Evolutionary conservation across 2,113 vertebrate genomes (phyloP).

Genomic region (Zosterops pallidus): DNA sequence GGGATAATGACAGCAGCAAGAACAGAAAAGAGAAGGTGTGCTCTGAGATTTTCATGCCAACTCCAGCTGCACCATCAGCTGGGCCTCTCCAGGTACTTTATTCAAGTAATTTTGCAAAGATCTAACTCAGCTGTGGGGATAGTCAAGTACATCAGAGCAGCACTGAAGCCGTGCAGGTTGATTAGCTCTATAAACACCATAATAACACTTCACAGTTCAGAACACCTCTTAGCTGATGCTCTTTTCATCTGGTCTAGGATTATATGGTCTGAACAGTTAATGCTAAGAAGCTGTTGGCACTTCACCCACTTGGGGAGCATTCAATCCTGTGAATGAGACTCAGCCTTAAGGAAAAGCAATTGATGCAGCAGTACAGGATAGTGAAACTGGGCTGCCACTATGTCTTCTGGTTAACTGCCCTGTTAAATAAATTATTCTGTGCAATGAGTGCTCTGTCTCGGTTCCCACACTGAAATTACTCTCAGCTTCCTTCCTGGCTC

Average conservation of each 20-base stretch:
- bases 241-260: not conserved
- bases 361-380: not conserved
- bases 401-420: not conserved
- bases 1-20: not conserved
- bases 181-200: not conserved
- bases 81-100: not conserved
- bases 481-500: not conserved
- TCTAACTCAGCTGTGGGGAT: not conserved
- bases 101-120: not conserved
- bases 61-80: not conserved
- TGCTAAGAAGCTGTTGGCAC: not conserved
- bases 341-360: not conserved
- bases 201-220: not conserved
- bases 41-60: not conserved
- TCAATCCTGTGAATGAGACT: not conserved
- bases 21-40: not conserved
- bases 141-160: not conserved
- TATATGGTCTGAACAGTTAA: not conserved
- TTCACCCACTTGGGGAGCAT: not conserved
- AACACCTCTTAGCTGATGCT: not conserved
- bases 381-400: not conserved
- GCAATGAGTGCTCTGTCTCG: not conserved
- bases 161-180: not conserved
- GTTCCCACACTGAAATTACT: not conserved
- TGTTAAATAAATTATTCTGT: not conserved